A percentile compares a stretch with the other conserved stretches of the same genome.
These are phyloP conservation scores for Leucoptera coffeella DNA, from an alignment of 2,888 invertebrate genomes.

Conservation along the genomic window DNA sequence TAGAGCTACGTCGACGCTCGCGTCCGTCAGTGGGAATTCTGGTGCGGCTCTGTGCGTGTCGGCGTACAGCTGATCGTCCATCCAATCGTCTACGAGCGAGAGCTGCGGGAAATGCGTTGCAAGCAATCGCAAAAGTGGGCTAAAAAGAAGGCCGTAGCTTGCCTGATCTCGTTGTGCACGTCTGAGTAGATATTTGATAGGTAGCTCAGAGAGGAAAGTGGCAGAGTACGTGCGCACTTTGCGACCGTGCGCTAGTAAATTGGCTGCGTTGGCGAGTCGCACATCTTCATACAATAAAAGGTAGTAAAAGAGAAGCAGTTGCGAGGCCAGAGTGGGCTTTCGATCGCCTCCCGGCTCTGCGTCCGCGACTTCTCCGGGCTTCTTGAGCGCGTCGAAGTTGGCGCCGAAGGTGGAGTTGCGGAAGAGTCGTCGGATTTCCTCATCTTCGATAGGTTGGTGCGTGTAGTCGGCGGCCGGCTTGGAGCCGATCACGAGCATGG, in stretches of 20 bases:
- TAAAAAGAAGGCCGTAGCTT: slow-evolving; percentile 85
- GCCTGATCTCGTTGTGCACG: slow-evolving; percentile 89
- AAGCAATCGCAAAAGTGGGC: slow-evolving; percentile 78
- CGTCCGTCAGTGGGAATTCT: slow-evolving; percentile 40
- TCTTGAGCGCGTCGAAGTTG: slow-evolving; percentile 59
- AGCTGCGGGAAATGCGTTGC: slow-evolving; percentile 94
- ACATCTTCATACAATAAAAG: slow-evolving; percentile 89
- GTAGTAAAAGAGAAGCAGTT: slow-evolving; percentile 86
- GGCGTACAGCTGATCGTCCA: slow-evolving; percentile 65
- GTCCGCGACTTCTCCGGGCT: slow-evolving; percentile 44
- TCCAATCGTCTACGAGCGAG: slow-evolving; percentile 93
- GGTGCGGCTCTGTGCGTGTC: slow-evolving; percentile 26
- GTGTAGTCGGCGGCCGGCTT: slow-evolving; percentile 69
- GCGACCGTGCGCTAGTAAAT: slow-evolving; percentile 59
- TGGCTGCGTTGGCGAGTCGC: slow-evolving; percentile 65
- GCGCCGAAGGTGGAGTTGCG: slow-evolving; percentile 70
- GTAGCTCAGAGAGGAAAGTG: slow-evolving; percentile 83
- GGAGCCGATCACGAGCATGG: slow-evolving; percentile 68
- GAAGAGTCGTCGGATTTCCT: slow-evolving; percentile 81
- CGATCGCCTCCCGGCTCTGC: slow-evolving; percentile 50
- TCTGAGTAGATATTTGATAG: slow-evolving; percentile 88
- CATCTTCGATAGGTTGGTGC: slow-evolving; percentile 87
- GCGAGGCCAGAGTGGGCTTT: slow-evolving; percentile 72
- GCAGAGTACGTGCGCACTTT: slow-evolving; percentile 81
- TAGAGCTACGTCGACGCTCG: slow-evolving; percentile 62